Percentiles rank a stretch among this genome's conserved stretches.
Conservation (phyloP, 2,797 vertebrate genomes). For the Cryptoblepharus egeriae region DNA sequence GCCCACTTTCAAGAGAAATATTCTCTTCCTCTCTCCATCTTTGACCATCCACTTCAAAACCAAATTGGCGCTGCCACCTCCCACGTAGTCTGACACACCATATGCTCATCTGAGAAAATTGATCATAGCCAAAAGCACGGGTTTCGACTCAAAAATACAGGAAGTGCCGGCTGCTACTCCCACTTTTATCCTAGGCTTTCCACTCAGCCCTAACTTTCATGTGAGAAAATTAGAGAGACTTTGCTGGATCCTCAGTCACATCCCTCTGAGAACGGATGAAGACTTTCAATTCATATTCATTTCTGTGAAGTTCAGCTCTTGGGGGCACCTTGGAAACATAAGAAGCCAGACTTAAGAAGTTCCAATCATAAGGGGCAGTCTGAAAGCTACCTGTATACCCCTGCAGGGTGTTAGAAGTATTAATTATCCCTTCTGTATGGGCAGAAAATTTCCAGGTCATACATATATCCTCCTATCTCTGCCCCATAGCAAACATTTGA, state of each 20-base stretch:
- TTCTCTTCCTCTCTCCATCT: slow-evolving; percentile 36
- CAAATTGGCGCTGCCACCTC: slow-evolving; percentile 26
- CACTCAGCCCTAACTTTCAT: slow-evolving; percentile 25
- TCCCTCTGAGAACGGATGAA: not conserved
- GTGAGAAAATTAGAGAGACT: slow-evolving; percentile 38
- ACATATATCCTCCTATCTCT: not conserved
- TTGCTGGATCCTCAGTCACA: slow-evolving; percentile 2
- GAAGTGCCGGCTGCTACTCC: slow-evolving; percentile 58
- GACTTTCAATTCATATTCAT: not conserved
- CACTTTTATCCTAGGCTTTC: slow-evolving; percentile 15
- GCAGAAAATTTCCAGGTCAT: not conserved
- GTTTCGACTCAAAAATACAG: slow-evolving; percentile 66
- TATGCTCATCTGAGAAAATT: slow-evolving; percentile 40
- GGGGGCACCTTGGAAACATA: not conserved
- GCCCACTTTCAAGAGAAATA: not conserved
- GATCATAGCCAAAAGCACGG: slow-evolving; percentile 45
- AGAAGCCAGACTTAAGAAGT: not conserved
- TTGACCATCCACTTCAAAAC: slow-evolving; percentile 37
- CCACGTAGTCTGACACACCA: slow-evolving; percentile 45
- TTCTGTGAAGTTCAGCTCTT: not conserved
- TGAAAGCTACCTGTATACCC: not conserved
- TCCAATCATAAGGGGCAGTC: not conserved
- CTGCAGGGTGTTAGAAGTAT: not conserved
- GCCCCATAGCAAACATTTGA: slow-evolving; percentile 22
- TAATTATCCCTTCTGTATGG: not conserved